A percentile compares a stretch with the other conserved stretches of the same genome.
Evolutionary conservation across 2,113 vertebrate genomes (phyloP).

Genomic region (Aplodontia rufa): DNA sequence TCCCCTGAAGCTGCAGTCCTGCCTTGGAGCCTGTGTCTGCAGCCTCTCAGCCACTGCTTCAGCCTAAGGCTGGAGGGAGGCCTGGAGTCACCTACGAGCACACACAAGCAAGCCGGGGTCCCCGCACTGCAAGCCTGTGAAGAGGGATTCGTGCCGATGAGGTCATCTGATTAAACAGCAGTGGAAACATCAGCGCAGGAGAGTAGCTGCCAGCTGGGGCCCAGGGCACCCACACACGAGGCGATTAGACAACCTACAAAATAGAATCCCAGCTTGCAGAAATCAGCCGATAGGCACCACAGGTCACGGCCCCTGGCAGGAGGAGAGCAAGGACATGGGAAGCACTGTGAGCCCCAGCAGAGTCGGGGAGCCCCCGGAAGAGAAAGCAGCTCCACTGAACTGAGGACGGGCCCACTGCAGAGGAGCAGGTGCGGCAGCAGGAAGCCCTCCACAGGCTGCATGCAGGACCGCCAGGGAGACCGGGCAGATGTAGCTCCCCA

Average conservation of each 20-base stretch:
- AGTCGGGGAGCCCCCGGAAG: too few species aligned
- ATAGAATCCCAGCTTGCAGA: not conserved
- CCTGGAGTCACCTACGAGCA: too few species aligned
- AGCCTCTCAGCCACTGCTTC: too few species aligned
- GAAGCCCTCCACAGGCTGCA: not conserved
- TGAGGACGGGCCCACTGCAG: not conserved
- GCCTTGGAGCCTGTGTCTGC: too few species aligned
- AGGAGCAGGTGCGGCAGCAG: not conserved
- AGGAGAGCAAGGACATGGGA: not conserved
- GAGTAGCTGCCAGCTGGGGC: not conserved
- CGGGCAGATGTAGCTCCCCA: rapidly evolving
- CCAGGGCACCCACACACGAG: rapidly evolving
- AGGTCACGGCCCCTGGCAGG: too few species aligned
- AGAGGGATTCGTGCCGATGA: rapidly evolving
- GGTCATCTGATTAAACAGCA: not conserved
- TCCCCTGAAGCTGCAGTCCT: too few species aligned
- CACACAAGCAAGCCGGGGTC: rapidly evolving
- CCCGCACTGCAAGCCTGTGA: rapidly evolving
- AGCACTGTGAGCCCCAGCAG: not conserved
- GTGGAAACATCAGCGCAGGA: rapidly evolving
- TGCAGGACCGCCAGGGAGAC: rapidly evolving
- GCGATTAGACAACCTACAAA: not conserved
- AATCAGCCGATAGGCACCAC: rapidly evolving
- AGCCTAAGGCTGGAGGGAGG: too few species aligned
- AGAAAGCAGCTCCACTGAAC: not conserved